phyloP scores from a whole-genome alignment of 2,113 vertebrate genomes.

The Heterotis niloticus region DNA sequence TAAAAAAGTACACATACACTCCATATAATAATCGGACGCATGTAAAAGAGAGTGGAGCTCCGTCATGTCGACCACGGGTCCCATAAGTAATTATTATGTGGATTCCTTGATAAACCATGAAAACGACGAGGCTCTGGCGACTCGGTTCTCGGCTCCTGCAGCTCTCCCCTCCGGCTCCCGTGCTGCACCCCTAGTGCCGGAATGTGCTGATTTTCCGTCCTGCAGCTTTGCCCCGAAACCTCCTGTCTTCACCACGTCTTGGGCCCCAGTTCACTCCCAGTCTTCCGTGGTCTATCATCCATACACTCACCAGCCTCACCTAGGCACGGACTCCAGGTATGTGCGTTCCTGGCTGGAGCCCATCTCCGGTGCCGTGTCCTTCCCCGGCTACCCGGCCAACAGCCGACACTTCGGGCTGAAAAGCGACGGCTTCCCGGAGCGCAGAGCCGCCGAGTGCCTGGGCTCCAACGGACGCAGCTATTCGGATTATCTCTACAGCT shows the following conservation, averaged over 20 bases:
- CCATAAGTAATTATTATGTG: slow-evolving; percentile 84
- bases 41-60: slow-evolving; percentile 69
- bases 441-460: slow-evolving; percentile 63
- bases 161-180: slow-evolving; percentile 69
- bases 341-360: slow-evolving; percentile 81
- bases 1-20: slow-evolving; percentile 81
- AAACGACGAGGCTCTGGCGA: slow-evolving; percentile 67
- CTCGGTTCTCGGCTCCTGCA: slow-evolving; percentile 69
- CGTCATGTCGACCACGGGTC: slow-evolving; percentile 79
- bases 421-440: slow-evolving; percentile 66
- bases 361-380: slow-evolving; percentile 73
- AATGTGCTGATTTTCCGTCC: slow-evolving; percentile 75
- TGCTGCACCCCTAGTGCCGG: slow-evolving; percentile 71
- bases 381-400: slow-evolving; percentile 72
- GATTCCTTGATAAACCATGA: slow-evolving; percentile 80
- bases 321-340: slow-evolving; percentile 75
- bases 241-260: slow-evolving; percentile 71
- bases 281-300: slow-evolving; percentile 74
- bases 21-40: slow-evolving; percentile 82
- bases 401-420: slow-evolving; percentile 74
- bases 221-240: slow-evolving; percentile 80
- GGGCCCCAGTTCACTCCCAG: slow-evolving; percentile 72
- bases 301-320: slow-evolving; percentile 72
- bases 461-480: slow-evolving; percentile 68
- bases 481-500: slow-evolving; percentile 73